Base-by-base conservation (phyloP, 1,140 invertebrate genomes). In the Lucilia cuprina region DNA sequence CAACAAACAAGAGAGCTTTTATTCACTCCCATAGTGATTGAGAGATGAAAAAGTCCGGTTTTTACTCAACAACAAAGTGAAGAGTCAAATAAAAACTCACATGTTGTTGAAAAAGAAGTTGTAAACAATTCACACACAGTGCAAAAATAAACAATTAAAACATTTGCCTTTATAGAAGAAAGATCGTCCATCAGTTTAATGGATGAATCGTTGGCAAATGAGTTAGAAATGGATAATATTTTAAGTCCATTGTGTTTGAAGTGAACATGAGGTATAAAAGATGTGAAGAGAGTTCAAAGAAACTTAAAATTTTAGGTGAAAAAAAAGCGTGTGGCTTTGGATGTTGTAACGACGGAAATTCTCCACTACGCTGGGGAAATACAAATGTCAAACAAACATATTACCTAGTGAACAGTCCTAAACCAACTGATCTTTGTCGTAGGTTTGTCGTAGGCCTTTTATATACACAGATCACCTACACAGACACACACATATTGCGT, bases 121-220 rank as follows among this genome's bases (percentile, higher is more conserved):
- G 34, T 77, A 77, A 41, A 21, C 17, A 77, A 77, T 77, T n/a
- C n/a, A 14, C 74, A 41, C 34, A 77, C 14, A 77, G 35, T n/a
- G 35, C 9, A 14, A 14, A 77, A 41, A 19, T 41, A 75, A 74
- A 55, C 50, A 83, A 34, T 83, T 0, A 34, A 83, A 55, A 83
- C 83, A n/a, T 55, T 55, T n/a, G 83, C 83, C 30, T 82, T 77
- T 41, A 17, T 77, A 13, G 74, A 77, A 17, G 74, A 77, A 41
- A 34, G 74, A 3, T 77, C 74, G 14, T 77, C 74, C 4, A 77
- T 77, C n/a, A 77, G 74, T 77, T 77, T 77, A 41, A 77, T 77
- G 74, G 74, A 77, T 41, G 74, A 77, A 5, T 77, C 74, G 10
- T 41, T 77, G 34, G 14, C 9, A 41, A 34, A 77, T 41, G 34